Conservation (phyloP, 2,888 invertebrate species). For the Cepaea hortensis region DNA sequence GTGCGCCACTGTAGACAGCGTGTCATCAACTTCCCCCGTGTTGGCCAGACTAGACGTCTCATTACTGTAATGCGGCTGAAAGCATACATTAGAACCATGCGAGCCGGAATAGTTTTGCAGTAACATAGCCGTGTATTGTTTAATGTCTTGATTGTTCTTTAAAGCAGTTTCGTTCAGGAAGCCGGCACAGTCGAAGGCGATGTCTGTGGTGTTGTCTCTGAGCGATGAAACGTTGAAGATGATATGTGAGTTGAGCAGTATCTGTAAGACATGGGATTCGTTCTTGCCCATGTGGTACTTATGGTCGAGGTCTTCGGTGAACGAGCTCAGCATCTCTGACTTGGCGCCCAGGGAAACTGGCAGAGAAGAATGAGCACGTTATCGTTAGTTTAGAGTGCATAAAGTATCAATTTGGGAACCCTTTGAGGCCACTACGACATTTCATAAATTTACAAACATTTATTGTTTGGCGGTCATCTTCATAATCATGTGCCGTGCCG, state of each 20-base stretch:
- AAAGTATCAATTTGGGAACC: too few species aligned
- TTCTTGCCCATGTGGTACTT: background rate
- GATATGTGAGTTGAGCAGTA: slow-evolving; percentile 26
- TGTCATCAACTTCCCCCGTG: slow-evolving; percentile 44
- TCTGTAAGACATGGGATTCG: background rate
- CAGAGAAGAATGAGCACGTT: background rate
- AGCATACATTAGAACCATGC: background rate
- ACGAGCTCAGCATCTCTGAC: slow-evolving; percentile 15
- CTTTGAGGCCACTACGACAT: too few species aligned
- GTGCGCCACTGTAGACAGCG: slow-evolving; percentile 63
- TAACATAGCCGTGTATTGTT: background rate
- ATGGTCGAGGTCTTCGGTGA: background rate
- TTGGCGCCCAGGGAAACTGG: slow-evolving; percentile 5
- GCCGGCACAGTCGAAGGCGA: background rate
- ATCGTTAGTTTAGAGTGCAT: too few species aligned
- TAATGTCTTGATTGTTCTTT: background rate
- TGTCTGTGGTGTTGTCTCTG: background rate
- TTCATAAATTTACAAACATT: too few species aligned
- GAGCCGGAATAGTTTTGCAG: background rate
- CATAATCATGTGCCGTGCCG: too few species aligned
- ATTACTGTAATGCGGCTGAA: background rate
- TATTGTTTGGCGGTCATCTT: too few species aligned
- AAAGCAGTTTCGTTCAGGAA: slow-evolving; percentile 29
- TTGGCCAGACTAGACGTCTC: background rate
- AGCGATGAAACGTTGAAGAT: background rate